Evolutionary conservation across 2,797 vertebrate genomes (phyloP).

Genomic region (Picus viridis): DNA sequence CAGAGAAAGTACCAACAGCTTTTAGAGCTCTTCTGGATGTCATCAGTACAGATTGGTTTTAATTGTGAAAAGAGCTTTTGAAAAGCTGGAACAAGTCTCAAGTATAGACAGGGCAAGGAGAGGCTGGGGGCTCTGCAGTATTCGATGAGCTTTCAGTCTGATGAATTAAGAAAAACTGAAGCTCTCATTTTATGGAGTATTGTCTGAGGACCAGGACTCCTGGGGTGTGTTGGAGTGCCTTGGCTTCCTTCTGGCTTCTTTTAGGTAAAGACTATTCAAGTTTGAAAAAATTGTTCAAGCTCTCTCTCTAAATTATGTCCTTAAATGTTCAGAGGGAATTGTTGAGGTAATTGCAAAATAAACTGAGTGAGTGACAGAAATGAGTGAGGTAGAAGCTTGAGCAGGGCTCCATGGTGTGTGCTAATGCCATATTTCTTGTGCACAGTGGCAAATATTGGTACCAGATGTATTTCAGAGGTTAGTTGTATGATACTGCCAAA

Average conservation of each 20-base stretch:
- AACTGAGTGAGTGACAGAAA: not conserved
- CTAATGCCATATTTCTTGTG: rapidly evolving
- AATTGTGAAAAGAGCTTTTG: conserved; percentile 19
- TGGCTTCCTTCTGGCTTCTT: conserved; percentile 1
- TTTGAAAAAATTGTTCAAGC: not conserved
- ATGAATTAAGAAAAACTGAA: not conserved
- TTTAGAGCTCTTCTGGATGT: not conserved
- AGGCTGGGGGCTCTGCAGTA: not conserved
- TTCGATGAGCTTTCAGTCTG: not conserved
- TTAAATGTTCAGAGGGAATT: not conserved
- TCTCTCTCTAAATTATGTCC: not conserved
- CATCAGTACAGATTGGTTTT: not conserved
- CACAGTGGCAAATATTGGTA: rapidly evolving
- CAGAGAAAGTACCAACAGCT: not conserved
- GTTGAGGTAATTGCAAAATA: not conserved
- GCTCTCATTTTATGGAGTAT: not conserved
- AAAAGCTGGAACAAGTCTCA: not conserved
- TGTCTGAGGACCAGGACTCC: not conserved
- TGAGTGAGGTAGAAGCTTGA: not conserved
- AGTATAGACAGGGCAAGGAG: not conserved
- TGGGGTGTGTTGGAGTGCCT: not conserved
- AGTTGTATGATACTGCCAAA: not conserved
- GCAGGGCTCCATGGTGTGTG: rapidly evolving
- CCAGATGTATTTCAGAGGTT: not conserved
- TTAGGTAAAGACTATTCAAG: not conserved